A percentile compares a stretch with the other conserved stretches of the same genome.
Evolutionary conservation across 1,140 invertebrate species (phyloP).

Genomic region (Stratiolaelaps scimitus): DNA sequence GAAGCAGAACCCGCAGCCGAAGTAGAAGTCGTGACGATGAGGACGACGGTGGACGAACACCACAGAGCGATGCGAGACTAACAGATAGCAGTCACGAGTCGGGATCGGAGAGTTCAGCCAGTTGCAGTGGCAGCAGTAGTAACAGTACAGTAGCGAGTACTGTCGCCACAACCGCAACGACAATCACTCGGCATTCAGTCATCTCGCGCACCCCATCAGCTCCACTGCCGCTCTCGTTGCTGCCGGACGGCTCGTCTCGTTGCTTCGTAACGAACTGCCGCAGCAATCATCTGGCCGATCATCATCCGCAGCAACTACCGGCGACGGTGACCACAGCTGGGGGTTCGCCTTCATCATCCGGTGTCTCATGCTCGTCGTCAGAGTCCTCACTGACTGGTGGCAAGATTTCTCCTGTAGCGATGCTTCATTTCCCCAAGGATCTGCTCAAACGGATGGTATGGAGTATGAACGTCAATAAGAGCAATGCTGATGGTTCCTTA

Average conservation of each 20-base stretch:
- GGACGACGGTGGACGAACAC: constrained; percentile 9
- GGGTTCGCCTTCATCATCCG: constrained; percentile 11
- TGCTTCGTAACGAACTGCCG: constrained; percentile 19
- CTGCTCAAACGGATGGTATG: constrained; percentile 20
- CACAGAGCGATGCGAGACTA: constrained; percentile 1
- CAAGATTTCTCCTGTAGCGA: neutral
- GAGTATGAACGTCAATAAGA: constrained; percentile 10
- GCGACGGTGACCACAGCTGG: neutral
- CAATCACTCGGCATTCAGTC: neutral
- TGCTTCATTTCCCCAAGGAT: constrained; percentile 19
- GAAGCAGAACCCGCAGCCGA: too few relatives aligned
- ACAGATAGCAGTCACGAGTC: constrained; percentile 6
- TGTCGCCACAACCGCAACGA: constrained; percentile 6
- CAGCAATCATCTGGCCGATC: neutral
- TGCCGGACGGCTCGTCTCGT: constrained; percentile 7
- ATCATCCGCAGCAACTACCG: too few relatives aligned
- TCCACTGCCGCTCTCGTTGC: neutral
- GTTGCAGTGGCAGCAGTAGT: neutral
- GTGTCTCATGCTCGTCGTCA: neutral
- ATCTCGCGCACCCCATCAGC: constrained; percentile 17
- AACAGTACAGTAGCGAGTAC: too few relatives aligned
- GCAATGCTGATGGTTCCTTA: constrained; percentile 1
- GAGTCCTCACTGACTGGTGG: neutral
- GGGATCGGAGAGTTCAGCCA: constrained; percentile 9
- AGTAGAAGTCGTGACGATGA: neutral